Percentiles rank a stretch among this genome's conserved stretches.
These are phyloP conservation scores for Microctenopoma lineatum DNA, from an alignment of 2,797 vertebrate genomes.

Conservation along the genomic window DNA sequence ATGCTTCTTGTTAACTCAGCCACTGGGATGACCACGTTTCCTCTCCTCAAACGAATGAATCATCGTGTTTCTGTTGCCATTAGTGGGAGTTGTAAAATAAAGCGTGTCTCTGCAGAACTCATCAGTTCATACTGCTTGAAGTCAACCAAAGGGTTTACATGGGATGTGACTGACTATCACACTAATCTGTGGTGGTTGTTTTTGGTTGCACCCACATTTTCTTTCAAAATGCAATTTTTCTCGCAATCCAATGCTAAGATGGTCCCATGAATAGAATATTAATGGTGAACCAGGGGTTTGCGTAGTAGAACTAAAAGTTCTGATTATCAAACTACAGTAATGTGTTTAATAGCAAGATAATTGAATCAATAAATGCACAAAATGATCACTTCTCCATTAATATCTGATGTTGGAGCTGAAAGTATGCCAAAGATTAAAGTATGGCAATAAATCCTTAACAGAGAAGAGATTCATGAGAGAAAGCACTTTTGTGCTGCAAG, in stretches of 20 bases:
- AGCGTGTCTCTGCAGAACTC: not conserved
- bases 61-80: not conserved
- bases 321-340: slow-evolving; percentile 12
- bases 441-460: slow-evolving; percentile 36
- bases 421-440: slow-evolving; percentile 17
- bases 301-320: not conserved
- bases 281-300: not conserved
- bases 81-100: not conserved
- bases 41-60: not conserved
- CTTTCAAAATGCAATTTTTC: too few relatives aligned
- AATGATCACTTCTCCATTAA: slow-evolving; percentile 34
- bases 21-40: not conserved
- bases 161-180: too few relatives aligned
- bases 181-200: too few relatives aligned
- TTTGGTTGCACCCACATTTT: too few relatives aligned
- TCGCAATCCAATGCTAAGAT: too few relatives aligned
- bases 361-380: slow-evolving; percentile 26
- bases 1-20: slow-evolving; percentile 9
- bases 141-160: too few relatives aligned
- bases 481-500: slow-evolving; percentile 47
- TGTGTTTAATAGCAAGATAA: slow-evolving; percentile 12
- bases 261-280: not conserved
- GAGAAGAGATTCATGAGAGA: slow-evolving; percentile 14
- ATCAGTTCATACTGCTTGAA: not conserved
- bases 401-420: slow-evolving; percentile 23